These are phyloP conservation scores for Vultur gryphus DNA, from an alignment of 2,797 vertebrate genomes.

Conservation along the genomic window DNA sequence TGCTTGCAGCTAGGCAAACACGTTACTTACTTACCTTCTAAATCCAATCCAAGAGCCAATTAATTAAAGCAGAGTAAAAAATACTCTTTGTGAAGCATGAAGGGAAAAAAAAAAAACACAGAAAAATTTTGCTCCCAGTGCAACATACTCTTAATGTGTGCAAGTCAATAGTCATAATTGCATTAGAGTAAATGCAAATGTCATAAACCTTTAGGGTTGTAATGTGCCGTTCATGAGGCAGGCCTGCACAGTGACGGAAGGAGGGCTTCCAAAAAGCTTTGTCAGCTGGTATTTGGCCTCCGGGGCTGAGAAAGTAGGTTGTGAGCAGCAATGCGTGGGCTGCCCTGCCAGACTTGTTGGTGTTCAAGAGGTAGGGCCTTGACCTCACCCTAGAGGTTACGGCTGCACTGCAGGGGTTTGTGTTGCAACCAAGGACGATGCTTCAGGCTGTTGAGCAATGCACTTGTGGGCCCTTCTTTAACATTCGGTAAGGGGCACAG, in stretches of 20 bases:
- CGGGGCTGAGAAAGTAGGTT: not conserved
- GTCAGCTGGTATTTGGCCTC: not conserved
- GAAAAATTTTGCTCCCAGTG: not conserved
- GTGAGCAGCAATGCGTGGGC: not conserved
- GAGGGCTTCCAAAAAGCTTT: not conserved
- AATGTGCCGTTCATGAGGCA: not conserved
- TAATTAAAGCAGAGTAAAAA: not conserved
- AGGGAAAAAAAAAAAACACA: not conserved
- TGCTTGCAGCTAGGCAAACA: not conserved
- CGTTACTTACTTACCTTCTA: not conserved
- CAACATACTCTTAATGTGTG: not conserved
- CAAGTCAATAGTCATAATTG: not conserved
- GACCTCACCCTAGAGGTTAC: not conserved
- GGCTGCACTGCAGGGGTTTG: not conserved
- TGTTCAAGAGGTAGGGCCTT: not conserved
- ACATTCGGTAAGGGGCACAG: not conserved
- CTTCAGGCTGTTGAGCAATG: not conserved
- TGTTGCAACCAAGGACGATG: not conserved
- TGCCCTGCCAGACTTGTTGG: not conserved
- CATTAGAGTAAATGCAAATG: not conserved
- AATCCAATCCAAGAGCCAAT: not conserved
- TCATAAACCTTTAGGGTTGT: not conserved
- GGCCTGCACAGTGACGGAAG: not conserved
- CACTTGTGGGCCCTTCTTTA: not conserved
- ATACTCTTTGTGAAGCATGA: not conserved